A percentile compares a stretch with the other conserved stretches of the same genome.
These are phyloP conservation scores for Osmerus eperlanus DNA, from an alignment of 2,113 vertebrate species.

Conservation along the genomic window DNA sequence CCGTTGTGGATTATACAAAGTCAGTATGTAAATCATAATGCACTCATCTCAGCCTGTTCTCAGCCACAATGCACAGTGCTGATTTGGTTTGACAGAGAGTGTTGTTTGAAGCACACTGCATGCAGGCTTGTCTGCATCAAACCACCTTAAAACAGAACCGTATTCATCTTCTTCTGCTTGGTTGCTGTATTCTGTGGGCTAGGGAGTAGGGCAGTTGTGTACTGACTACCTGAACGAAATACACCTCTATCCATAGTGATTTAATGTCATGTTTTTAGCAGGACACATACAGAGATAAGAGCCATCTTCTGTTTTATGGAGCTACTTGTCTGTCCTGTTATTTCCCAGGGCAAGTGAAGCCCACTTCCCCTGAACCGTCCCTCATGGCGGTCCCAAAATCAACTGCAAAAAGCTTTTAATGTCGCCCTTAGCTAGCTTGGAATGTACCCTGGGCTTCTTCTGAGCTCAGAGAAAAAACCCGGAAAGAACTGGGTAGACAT, in stretches of 20 bases:
- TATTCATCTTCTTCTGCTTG: too few species aligned
- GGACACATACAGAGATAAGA: constrained; percentile 49
- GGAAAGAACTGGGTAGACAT: neutral
- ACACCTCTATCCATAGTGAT: constrained; percentile 22
- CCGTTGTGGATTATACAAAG: constrained; percentile 55
- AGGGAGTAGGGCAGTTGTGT: too few species aligned
- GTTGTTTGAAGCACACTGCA: too few species aligned
- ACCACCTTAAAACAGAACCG: too few species aligned
- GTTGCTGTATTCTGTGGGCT: too few species aligned
- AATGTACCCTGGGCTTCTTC: constrained; percentile 17
- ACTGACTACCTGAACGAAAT: constrained; percentile 14
- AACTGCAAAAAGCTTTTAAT: constrained; percentile 51
- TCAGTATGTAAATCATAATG: constrained; percentile 53
- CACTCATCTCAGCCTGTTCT: constrained; percentile 53
- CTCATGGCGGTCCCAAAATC: constrained; percentile 42
- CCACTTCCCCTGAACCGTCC: constrained; percentile 35
- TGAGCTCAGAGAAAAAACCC: neutral
- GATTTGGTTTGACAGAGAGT: constrained; percentile 32
- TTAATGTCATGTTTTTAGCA: constrained; percentile 45
- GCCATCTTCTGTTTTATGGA: constrained; percentile 26
- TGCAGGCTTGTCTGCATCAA: too few species aligned
- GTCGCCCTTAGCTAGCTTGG: constrained; percentile 20
- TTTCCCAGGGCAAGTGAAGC: constrained; percentile 25
- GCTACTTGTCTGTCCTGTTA: constrained; percentile 4
- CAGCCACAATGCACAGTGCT: constrained; percentile 41